phyloP scores from a whole-genome alignment of 2,113 vertebrate species.

The Spea bombifrons region DNA sequence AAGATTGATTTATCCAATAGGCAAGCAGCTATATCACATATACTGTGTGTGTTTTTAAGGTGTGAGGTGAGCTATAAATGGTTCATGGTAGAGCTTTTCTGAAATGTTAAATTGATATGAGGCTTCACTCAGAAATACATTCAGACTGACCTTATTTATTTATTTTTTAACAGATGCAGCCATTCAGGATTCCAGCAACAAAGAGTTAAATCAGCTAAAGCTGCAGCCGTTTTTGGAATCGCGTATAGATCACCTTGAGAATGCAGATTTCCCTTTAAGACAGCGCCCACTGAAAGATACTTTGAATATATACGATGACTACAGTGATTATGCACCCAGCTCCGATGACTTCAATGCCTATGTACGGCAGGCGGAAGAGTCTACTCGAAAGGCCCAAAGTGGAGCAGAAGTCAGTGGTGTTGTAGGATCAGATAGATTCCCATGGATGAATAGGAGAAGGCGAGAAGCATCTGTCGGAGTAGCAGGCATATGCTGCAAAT shows the following conservation, averaged over 20 bases:
- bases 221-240: slow-evolving; percentile 43
- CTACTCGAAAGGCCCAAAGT: slow-evolving; percentile 41
- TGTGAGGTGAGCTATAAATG: too few relatives aligned
- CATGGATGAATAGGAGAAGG: slow-evolving; percentile 66
- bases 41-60: too few relatives aligned
- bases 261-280: slow-evolving; percentile 43
- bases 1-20: too few relatives aligned
- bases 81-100: too few relatives aligned
- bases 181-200: slow-evolving; percentile 51
- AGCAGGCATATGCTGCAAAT: slow-evolving; percentile 80
- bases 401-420: slow-evolving; percentile 36
- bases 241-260: slow-evolving; percentile 48
- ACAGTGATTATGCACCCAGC: slow-evolving; percentile 51
- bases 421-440: slow-evolving; percentile 29
- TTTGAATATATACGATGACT: slow-evolving; percentile 53
- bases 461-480: slow-evolving; percentile 75
- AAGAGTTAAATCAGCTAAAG: slow-evolving; percentile 53
- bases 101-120: too few relatives aligned
- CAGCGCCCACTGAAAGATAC: slow-evolving; percentile 60
- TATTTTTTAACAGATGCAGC: slow-evolving; percentile 58
- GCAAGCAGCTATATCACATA: too few relatives aligned
- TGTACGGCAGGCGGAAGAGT: slow-evolving; percentile 48
- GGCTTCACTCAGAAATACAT: too few relatives aligned
- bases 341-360: slow-evolving; percentile 49
- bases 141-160: neutral